Conservation (phyloP, 2,888 invertebrate genomes). For the Gibbula magus region DNA sequence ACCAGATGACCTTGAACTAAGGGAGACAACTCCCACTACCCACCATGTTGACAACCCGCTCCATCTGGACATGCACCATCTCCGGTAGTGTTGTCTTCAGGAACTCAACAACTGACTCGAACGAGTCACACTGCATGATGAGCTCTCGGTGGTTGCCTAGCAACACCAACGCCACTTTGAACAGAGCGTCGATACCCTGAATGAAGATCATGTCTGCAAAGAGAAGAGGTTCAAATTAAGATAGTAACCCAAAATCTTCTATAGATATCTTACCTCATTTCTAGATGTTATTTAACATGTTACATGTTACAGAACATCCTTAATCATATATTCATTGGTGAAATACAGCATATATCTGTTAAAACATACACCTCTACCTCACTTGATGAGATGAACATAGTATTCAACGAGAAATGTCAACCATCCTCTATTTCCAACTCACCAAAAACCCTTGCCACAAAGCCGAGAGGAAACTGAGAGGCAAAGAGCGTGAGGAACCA, state of each 20-base stretch:
- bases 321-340: no score
- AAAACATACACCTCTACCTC: no score
- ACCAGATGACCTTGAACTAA: background rate
- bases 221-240: slow-evolving; percentile 36
- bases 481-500: slow-evolving; percentile 97
- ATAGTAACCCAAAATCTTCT: background rate
- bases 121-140: slow-evolving; percentile 88
- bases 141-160: slow-evolving; percentile 89
- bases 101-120: slow-evolving; percentile 95
- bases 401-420: no score
- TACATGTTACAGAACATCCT: no score
- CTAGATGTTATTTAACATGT: no score
- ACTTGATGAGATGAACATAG: no score
- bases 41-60: slow-evolving; percentile 90
- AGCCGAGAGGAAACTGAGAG: slow-evolving; percentile 96
- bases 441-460: slow-evolving; percentile 95
- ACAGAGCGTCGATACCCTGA: slow-evolving; percentile 91
- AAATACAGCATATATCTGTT: no score
- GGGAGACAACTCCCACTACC: slow-evolving; percentile 26
- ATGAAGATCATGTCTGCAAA: slow-evolving; percentile 89
- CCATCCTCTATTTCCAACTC: slow-evolving; percentile 44
- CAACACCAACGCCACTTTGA: slow-evolving; percentile 90
- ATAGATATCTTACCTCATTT: background rate
- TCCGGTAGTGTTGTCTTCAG: slow-evolving; percentile 83
- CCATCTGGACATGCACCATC: slow-evolving; percentile 79